Percentiles rank a stretch among this genome's conserved stretches.
These are phyloP conservation scores for Coreius guichenoti DNA, from an alignment of 2,797 vertebrate species.

Conservation along the genomic window DNA sequence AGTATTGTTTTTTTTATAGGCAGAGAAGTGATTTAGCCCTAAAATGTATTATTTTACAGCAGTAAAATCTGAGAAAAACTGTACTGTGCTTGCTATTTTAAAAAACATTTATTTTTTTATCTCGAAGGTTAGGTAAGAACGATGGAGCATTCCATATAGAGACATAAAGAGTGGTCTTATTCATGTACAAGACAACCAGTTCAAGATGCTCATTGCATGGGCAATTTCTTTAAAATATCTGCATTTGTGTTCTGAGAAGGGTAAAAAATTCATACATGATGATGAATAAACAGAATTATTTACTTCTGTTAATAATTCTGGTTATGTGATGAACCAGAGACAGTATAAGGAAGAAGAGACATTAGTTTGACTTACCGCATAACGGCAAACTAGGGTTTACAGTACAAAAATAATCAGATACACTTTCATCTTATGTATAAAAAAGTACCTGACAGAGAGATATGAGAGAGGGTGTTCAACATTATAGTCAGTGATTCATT, in stretches of 20 bases:
- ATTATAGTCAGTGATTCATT: slow-evolving; percentile 58
- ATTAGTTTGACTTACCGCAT: background rate
- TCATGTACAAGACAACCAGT: background rate
- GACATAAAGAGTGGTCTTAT: background rate
- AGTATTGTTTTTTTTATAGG: background rate
- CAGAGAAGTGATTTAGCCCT: background rate
- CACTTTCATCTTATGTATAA: slow-evolving; percentile 2
- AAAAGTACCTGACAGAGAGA: slow-evolving; percentile 16
- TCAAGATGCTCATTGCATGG: background rate
- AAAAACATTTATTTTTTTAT: background rate
- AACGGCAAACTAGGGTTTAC: background rate
- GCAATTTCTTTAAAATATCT: background rate
- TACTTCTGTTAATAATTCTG: background rate
- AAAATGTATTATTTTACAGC: background rate
- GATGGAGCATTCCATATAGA: background rate
- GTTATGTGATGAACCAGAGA: background rate
- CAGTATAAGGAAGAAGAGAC: background rate
- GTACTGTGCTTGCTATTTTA: no score
- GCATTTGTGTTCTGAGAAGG: background rate
- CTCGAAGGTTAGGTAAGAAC: background rate
- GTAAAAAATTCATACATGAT: background rate
- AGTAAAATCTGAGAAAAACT: background rate
- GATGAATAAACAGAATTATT: background rate
- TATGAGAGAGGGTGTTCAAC: slow-evolving; percentile 59
- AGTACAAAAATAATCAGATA: background rate